Evolutionary conservation across 2,113 vertebrate species (phyloP), one percentile per base, ranked within the genome.

Genomic region (Pelusios castaneus): DNA sequence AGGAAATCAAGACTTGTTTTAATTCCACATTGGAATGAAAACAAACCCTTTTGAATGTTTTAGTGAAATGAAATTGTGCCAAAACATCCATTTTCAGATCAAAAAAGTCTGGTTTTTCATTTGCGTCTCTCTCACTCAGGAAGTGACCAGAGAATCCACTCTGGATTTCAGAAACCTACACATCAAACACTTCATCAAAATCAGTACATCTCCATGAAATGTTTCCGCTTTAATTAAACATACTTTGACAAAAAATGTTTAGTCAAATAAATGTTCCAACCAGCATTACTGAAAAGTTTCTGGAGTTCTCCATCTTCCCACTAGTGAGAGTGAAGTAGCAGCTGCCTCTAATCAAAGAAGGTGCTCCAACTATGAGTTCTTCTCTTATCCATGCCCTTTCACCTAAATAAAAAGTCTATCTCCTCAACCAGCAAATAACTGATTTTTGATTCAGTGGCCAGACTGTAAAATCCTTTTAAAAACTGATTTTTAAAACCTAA

Each of bases 1-100:
- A 47, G 10, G 47, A 47, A 47, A 47, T 47, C 47, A 88, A 95
- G 92, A 91, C 31, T 67, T 87, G 45, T 1, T 96, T 93, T 84
- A 82, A 31, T 92, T 95, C 92, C 81, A 91, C 25, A 8, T 7
- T 88, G 55, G 82, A 95, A 93, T 82, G 91, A 92, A 93, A 95
- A 85, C 84, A 92, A 52, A 85, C 38, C 8, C 45, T 94, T 96
- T 86, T 79, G 92, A 96, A 91, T 17, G 43, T 83, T 88, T 88
- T 22, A 84, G 0, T 55, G 47, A 60, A 81, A 84, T 13, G 43
- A 27, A 84, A 89, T 47, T 93, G 82, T 85, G 55, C 80, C 67
- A 76, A 93, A 93, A 94, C 91, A 90, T 91, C 91, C 93, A 88
- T 41, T 94, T 91, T 88, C 70, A 91, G 77, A 67, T 81, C n/a